Evolutionary conservation across 2,113 vertebrate species (phyloP).

Genomic region (Oncorhynchus keta): DNA sequence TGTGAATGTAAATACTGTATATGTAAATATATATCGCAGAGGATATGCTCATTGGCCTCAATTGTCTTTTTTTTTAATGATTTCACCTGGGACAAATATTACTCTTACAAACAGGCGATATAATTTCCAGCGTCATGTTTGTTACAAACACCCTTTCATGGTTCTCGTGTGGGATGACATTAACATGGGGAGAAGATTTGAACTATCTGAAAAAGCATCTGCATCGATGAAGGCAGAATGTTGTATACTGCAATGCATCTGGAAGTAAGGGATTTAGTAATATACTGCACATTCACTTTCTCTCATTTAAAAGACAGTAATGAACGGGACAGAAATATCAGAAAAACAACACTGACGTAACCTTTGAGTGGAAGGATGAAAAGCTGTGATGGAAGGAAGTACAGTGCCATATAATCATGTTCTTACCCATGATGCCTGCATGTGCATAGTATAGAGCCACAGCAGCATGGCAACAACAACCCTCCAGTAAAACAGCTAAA

Average conservation of each 20-base stretch:
- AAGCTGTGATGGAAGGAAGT: neutral
- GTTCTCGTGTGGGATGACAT: neutral
- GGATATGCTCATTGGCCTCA: neutral
- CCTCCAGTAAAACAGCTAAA: neutral
- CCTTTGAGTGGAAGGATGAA: constrained; percentile 6
- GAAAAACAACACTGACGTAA: constrained; percentile 13
- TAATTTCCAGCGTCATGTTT: neutral
- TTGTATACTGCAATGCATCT: neutral
- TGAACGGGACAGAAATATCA: too few species aligned
- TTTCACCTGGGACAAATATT: neutral
- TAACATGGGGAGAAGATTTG: neutral
- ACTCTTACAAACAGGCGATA: neutral
- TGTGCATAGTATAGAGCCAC: constrained; percentile 22
- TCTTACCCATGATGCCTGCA: constrained; percentile 24
- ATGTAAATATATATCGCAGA: neutral
- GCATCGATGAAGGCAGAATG: neutral
- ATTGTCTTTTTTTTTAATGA: neutral
- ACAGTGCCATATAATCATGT: neutral
- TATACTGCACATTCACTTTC: neutral
- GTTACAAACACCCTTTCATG: neutral
- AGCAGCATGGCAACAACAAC: constrained; percentile 7
- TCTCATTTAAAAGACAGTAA: neutral
- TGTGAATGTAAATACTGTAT: neutral
- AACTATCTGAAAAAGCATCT: neutral
- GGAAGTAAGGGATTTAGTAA: neutral